Percentiles rank a stretch among this genome's conserved stretches.
Conservation (phyloP, 2,113 vertebrate species). For the Progne subis region DNA sequence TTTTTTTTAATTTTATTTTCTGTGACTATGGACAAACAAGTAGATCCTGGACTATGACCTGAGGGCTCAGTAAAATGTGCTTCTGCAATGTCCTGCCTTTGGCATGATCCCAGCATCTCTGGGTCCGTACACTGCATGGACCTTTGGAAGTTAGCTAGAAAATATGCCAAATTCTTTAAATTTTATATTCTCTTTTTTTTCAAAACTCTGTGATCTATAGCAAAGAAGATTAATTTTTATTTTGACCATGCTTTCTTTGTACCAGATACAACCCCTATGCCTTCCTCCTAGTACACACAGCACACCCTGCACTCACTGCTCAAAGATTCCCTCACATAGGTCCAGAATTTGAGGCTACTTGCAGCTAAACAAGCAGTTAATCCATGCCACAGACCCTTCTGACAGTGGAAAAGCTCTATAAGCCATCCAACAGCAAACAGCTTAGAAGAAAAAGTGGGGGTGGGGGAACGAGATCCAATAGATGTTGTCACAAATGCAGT, state of each 20-base stretch:
- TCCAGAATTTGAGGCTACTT: not conserved
- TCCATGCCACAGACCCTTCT: not conserved
- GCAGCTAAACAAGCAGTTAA: not conserved
- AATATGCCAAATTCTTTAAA: not conserved
- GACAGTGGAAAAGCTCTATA: not conserved
- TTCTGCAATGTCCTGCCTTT: not conserved
- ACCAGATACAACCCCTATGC: not conserved
- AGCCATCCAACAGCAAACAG: not conserved
- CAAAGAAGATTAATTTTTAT: not conserved
- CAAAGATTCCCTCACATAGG: not conserved
- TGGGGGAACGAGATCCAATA: not conserved
- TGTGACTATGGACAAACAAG: not conserved
- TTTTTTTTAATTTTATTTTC: not conserved
- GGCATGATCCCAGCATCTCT: not conserved
- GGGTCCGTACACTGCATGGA: not conserved
- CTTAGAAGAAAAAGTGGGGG: not conserved
- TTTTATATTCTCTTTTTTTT: not conserved
- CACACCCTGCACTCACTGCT: not conserved
- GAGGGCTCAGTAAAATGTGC: not conserved
- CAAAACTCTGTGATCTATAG: not conserved
- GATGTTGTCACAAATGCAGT: not conserved
- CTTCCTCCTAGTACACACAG: not conserved
- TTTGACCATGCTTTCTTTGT: not conserved
- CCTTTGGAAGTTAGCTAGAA: not conserved
- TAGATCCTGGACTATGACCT: not conserved